phyloP scores from a whole-genome alignment of 2,797 vertebrate species.

The Acrossocheilus fasciatus region DNA sequence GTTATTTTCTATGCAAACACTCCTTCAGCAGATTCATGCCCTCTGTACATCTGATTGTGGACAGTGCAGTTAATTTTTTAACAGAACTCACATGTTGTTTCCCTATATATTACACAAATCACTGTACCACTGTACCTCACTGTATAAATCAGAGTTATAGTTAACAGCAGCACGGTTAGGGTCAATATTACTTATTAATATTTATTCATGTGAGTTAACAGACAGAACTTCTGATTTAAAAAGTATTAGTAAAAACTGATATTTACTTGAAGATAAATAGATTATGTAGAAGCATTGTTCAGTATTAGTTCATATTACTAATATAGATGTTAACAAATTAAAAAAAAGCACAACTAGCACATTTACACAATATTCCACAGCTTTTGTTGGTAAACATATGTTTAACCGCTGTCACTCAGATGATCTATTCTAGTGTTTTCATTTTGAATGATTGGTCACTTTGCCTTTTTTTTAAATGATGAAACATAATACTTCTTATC shows the following conservation, averaged over 20 bases:
- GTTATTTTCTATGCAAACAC: slow-evolving; percentile 2
- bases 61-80: neutral
- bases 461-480: neutral
- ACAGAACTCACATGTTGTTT: slow-evolving; percentile 12
- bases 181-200: neutral
- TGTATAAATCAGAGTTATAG: neutral
- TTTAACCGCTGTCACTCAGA: no score
- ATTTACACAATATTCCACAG: no score
- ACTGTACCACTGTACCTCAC: no score
- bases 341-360: neutral
- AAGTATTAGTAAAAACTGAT: no score
- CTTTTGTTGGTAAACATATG: no score
- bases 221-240: neutral
- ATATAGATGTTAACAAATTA: neutral
- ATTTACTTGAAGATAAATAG: neutral
- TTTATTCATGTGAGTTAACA: neutral
- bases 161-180: neutral
- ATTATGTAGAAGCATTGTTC: neutral
- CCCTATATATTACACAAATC: neutral
- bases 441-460: no score
- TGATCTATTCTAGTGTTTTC: no score
- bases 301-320: neutral
- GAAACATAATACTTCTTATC: neutral
- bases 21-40: neutral
- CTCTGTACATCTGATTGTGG: neutral